Percentiles rank a stretch among this genome's conserved stretches.
Evolutionary conservation across 2,113 vertebrate species (phyloP).

Genomic region (Epinephelus moara): DNA sequence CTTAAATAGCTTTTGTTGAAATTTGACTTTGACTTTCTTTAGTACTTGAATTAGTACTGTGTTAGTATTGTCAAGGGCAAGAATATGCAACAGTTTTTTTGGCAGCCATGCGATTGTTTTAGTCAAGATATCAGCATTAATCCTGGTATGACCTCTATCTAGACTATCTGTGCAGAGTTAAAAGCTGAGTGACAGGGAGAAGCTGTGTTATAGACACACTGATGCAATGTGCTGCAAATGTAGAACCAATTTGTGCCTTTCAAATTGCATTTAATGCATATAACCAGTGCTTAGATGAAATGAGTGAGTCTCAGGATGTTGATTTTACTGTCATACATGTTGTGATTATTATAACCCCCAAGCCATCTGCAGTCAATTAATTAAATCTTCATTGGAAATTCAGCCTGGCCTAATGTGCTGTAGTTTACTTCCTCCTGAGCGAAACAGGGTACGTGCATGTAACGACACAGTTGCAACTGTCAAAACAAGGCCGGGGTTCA

Average conservation of each 20-base stretch:
- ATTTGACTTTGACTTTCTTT: not conserved
- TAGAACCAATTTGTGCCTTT: not conserved
- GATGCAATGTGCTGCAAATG: slow-evolving; percentile 75
- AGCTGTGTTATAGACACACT: slow-evolving; percentile 42
- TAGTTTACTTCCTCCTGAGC: slow-evolving; percentile 51
- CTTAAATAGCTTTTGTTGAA: not conserved
- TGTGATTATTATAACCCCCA: not conserved
- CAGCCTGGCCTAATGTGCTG: not conserved
- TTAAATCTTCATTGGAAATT: slow-evolving; percentile 13
- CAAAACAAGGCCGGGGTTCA: slow-evolving; percentile 65
- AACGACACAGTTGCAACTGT: slow-evolving; percentile 67
- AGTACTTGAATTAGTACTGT: not conserved
- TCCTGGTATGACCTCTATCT: not conserved
- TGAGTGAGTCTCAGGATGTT: not conserved
- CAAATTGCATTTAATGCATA: not conserved
- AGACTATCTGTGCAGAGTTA: not conserved
- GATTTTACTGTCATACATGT: slow-evolving; percentile 15
- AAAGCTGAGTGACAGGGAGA: slow-evolving; percentile 26
- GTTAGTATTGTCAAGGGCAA: not conserved
- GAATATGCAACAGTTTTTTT: not conserved
- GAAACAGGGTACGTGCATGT: slow-evolving; percentile 30
- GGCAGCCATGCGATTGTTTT: not conserved
- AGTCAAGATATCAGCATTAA: slow-evolving; percentile 4
- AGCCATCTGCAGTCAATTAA: not conserved
- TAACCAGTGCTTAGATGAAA: not conserved